phyloP scores from a whole-genome alignment of 2,113 vertebrate species.

The Poeciliopsis occidentalis region DNA sequence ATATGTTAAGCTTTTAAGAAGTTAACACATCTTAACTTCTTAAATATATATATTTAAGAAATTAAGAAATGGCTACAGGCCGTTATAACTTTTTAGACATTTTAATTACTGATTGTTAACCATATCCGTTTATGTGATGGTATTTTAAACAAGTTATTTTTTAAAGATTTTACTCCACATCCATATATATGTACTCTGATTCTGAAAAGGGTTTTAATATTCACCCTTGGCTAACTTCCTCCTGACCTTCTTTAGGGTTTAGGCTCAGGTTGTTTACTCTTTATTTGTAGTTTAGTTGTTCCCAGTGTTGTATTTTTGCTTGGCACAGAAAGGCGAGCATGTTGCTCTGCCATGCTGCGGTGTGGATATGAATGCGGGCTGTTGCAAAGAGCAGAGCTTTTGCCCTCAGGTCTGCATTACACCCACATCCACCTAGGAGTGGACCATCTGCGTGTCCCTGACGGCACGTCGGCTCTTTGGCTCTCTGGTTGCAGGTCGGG shows the following conservation, averaged over 20 bases:
- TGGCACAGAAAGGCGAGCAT: slow-evolving; percentile 46
- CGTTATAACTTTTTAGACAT: neutral
- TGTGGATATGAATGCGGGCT: slow-evolving; percentile 61
- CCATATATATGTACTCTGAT: neutral
- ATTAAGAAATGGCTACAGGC: neutral
- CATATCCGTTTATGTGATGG: no score
- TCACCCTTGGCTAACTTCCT: neutral
- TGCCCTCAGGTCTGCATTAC: slow-evolving; percentile 66
- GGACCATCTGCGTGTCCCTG: slow-evolving; percentile 72
- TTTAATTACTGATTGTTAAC: neutral
- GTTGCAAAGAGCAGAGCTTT: slow-evolving; percentile 56
- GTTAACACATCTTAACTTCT: no score
- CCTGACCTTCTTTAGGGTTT: slow-evolving; percentile 8
- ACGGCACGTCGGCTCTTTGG: slow-evolving; percentile 65
- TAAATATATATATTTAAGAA: no score
- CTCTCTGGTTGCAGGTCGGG: slow-evolving; percentile 54
- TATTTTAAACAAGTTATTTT: neutral
- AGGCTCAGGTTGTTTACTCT: slow-evolving; percentile 10
- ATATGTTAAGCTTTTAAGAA: no score
- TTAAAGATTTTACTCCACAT: neutral
- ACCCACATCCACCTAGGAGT: slow-evolving; percentile 72
- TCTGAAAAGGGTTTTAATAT: neutral
- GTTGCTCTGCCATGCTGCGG: slow-evolving; percentile 48
- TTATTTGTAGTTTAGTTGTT: slow-evolving; percentile 21
- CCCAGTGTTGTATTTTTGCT: slow-evolving; percentile 32